phyloP scores from a whole-genome alignment of 2,797 vertebrate genomes.

The Sandelia bainsii region DNA sequence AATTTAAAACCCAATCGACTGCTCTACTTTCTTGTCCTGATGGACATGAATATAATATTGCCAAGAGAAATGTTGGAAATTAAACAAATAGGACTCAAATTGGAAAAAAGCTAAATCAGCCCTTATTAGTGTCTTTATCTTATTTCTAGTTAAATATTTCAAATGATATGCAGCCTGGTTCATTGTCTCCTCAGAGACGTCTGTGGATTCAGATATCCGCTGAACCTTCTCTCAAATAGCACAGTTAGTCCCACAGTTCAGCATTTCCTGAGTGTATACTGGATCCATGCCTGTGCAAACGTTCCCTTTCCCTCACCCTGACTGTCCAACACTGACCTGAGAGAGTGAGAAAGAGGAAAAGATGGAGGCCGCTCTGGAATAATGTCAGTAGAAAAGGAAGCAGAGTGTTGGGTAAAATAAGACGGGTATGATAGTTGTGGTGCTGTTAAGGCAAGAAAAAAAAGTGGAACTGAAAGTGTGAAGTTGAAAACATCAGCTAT shows the following conservation, averaged over 20 bases:
- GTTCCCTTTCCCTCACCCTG: slow-evolving; percentile 39
- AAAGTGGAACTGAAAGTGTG: slow-evolving; percentile 6
- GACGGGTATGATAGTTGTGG: neutral
- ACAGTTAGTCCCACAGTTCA: slow-evolving; percentile 56
- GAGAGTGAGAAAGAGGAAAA: slow-evolving; percentile 23
- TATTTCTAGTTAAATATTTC: neutral
- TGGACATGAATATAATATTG: neutral
- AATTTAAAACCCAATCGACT: neutral
- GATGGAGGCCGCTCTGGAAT: slow-evolving; percentile 12
- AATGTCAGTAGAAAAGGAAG: neutral
- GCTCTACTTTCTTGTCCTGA: no score
- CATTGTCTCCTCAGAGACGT: slow-evolving; percentile 5
- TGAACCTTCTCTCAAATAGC: slow-evolving; percentile 63
- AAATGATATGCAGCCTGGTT: neutral
- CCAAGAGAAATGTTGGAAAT: no score
- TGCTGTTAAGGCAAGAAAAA: neutral
- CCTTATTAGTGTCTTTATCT: neutral
- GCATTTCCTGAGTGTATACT: slow-evolving; percentile 69
- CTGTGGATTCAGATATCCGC: slow-evolving; percentile 35
- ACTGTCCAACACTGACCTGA: slow-evolving; percentile 13
- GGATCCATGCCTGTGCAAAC: slow-evolving; percentile 57
- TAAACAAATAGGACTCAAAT: no score
- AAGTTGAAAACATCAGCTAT: slow-evolving; percentile 20
- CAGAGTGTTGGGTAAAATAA: neutral
- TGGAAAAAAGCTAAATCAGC: no score